Evolutionary conservation across 1,140 invertebrate species (phyloP), one percentile per base, ranked within the genome.

Genomic region (Dinoponera quadriceps): DNA sequence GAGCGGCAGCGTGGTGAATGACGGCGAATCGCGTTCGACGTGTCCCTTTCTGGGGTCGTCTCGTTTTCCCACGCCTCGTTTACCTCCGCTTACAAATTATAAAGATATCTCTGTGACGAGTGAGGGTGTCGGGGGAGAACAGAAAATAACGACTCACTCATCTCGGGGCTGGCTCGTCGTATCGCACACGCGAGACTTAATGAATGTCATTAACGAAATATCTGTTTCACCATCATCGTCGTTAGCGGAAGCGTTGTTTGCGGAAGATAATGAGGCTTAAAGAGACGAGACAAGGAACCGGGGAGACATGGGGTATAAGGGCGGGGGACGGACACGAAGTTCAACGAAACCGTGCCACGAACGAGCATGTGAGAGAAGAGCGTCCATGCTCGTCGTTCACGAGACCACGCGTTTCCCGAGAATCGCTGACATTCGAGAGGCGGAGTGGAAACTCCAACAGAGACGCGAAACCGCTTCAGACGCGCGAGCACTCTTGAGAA

Each of bases 261-360:
- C 63, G 55, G 72, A 69, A 82, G 83, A 83, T 84, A 71, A 57
- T 84, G 84, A 80, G 51, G 75, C 54, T 80, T 80, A 80, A 80
- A 80, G 75, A 80, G 75, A 72, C 78, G 72, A 82, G 72, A 59
- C 69, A 59, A 9, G 68, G 72, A 82, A 60, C 60, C 60, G 48
- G 82, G 77, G 65, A 85, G 63, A 82, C 20, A 22, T 20, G 82
- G 57, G 75, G 59, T 25, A 73, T 18, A 68, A 13, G 51, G 71
- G 55, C 9, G 72, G 51, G 72, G 33, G 62, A 63, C 29, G 29
- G 20, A 29, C 51, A 69, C 66, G 54, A 87, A 89, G 87, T 89
- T 89, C 65, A 83, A 69, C 85, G 87, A 82, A 85, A 86, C 68
- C 63, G 59, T 80, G 86, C 83, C 85, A 86, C 38, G 38, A 51